Evolutionary conservation across 2,113 vertebrate species (phyloP).

Genomic region (Tapirus terrestris): DNA sequence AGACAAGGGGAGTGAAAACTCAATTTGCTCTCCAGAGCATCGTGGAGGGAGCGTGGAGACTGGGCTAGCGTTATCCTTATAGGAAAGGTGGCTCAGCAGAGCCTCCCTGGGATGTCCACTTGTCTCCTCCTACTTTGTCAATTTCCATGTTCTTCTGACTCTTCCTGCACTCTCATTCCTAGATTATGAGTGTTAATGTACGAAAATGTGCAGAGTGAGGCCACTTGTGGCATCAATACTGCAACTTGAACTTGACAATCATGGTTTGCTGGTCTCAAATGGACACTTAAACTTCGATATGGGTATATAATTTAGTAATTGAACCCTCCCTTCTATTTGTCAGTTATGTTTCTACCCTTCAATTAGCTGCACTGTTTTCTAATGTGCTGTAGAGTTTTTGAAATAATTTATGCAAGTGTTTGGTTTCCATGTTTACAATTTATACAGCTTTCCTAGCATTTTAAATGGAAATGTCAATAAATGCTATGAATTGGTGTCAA

Average conservation of each 20-base stretch:
- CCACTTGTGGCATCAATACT: slow-evolving; percentile 29
- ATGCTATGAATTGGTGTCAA: slow-evolving; percentile 79
- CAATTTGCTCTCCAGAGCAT: neutral
- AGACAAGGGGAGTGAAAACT: neutral
- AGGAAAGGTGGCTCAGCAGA: neutral
- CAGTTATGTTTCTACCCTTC: slow-evolving; percentile 68
- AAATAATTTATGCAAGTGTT: slow-evolving; percentile 82
- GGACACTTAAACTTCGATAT: slow-evolving; percentile 64
- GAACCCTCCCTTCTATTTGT: slow-evolving; percentile 54
- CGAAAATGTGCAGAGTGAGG: slow-evolving; percentile 52
- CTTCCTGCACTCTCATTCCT: neutral
- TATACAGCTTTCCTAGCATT: slow-evolving; percentile 82
- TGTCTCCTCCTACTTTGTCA: neutral
- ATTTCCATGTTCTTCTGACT: neutral
- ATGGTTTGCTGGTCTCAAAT: slow-evolving; percentile 71
- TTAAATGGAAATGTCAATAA: slow-evolving; percentile 83
- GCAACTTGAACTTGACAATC: slow-evolving; percentile 80
- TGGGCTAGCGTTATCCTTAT: rapidly evolving
- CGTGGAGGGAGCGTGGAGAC: neutral
- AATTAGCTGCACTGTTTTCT: slow-evolving; percentile 80
- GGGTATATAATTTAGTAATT: slow-evolving; percentile 55
- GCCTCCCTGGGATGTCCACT: neutral
- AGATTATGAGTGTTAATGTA: slow-evolving; percentile 34
- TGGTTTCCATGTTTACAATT: slow-evolving; percentile 83
- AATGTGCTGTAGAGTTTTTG: slow-evolving; percentile 81